Evolutionary conservation across 2,888 invertebrate genomes (phyloP).

Genomic region (Lasioglossum morio): DNA sequence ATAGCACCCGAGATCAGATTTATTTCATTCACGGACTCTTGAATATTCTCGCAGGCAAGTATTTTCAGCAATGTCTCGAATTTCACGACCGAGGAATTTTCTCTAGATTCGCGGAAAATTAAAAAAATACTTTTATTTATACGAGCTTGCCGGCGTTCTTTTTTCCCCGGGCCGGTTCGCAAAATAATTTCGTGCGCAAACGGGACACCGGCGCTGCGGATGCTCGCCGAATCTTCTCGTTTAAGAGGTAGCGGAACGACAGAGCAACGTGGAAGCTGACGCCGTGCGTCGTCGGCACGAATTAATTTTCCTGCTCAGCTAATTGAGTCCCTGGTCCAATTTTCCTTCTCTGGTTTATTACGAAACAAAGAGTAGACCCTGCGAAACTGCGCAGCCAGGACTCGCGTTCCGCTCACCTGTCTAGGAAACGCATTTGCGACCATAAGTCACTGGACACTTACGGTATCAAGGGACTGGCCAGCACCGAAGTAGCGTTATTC

Average conservation of each 20-base stretch:
- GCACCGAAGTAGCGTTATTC: background rate
- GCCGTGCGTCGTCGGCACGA: constrained; percentile 22
- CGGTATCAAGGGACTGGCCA: background rate
- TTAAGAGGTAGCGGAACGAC: constrained; percentile 3
- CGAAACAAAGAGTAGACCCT: constrained; percentile 35
- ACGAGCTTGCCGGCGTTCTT: background rate
- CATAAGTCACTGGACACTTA: constrained; percentile 14
- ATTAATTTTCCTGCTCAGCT: constrained; percentile 41
- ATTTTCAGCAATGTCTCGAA: background rate
- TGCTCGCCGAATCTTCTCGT: background rate
- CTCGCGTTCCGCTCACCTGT: background rate
- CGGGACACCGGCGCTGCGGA: background rate
- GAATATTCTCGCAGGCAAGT: background rate
- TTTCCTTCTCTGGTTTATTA: constrained; percentile 40
- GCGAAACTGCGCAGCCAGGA: constrained; percentile 18
- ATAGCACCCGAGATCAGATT: background rate
- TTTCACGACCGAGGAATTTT: background rate
- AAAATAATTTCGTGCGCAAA: background rate
- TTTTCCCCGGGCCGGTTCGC: background rate
- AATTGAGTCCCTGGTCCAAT: constrained; percentile 44
- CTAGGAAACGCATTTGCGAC: background rate
- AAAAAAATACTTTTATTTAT: background rate
- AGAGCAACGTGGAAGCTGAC: constrained; percentile 12
- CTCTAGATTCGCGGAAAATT: background rate
- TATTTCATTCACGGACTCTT: background rate